A percentile compares a stretch with the other conserved stretches of the same genome.
Conservation (phyloP, 1,140 invertebrate species). For the Cotesia chilonis region DNA sequence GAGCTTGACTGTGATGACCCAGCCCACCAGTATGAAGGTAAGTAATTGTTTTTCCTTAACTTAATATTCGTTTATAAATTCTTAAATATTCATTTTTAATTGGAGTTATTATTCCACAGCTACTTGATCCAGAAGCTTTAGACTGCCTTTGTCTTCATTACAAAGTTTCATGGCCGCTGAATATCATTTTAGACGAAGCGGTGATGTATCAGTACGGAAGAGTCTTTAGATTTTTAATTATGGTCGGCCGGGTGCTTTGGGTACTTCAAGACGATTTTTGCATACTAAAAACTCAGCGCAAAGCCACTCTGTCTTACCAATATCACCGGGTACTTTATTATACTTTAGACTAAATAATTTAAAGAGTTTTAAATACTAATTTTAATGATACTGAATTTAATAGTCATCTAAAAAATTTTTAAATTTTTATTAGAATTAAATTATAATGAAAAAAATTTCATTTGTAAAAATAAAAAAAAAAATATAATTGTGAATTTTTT, state of each 20-base stretch:
- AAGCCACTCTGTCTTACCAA: conserved; percentile 50
- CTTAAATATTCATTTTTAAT: conserved; percentile 1
- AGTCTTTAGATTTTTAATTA: conserved; percentile 79
- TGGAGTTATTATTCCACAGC: conserved; percentile 42
- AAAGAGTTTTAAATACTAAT: conserved; percentile 39
- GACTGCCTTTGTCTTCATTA: conserved; percentile 75
- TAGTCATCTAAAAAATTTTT: too few relatives aligned
- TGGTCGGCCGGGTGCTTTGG: conserved; percentile 78
- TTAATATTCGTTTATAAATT: conserved; percentile 18
- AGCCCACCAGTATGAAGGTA: conserved; percentile 55
- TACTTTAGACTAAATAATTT: background rate
- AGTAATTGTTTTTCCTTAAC: conserved; percentile 28
- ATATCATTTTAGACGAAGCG: conserved; percentile 77
- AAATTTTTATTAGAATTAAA: too few relatives aligned
- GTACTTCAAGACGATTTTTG: conserved; percentile 74
- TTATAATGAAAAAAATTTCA: too few relatives aligned
- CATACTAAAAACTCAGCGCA: conserved; percentile 56
- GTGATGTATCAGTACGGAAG: conserved; percentile 74
- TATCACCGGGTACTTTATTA: conserved; percentile 55
- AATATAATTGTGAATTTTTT: too few relatives aligned
- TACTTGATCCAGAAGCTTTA: conserved; percentile 70
- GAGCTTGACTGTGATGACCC: conserved; percentile 52
- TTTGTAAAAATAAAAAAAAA: too few relatives aligned
- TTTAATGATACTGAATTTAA: too few relatives aligned
- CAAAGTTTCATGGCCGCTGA: conserved; percentile 77